These are phyloP conservation scores for Orchesella cincta DNA, from an alignment of 1,140 invertebrate species.

Conservation along the genomic window DNA sequence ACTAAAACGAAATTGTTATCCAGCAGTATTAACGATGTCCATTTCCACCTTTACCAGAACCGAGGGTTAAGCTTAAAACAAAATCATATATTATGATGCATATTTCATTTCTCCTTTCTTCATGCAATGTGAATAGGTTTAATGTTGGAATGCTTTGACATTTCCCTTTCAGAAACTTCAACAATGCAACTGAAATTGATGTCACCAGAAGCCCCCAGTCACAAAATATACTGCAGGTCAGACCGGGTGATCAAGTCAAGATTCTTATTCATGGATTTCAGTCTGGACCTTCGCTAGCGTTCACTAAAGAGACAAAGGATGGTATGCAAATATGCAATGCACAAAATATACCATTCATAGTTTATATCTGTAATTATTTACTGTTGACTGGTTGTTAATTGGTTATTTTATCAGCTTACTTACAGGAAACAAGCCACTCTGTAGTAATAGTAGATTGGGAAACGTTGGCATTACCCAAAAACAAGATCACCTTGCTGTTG, in stretches of 20 bases:
- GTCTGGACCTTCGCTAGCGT: neutral
- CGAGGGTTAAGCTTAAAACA: neutral
- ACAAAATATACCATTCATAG: neutral
- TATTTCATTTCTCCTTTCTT: too few relatives aligned
- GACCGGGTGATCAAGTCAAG: neutral
- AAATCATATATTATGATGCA: neutral
- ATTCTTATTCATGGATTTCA: conserved; percentile 14
- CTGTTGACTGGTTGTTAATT: neutral
- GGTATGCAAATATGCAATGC: neutral
- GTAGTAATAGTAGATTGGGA: conserved; percentile 63
- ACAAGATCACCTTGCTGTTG: neutral
- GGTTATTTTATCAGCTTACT: conserved; percentile 47
- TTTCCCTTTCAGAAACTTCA: neutral
- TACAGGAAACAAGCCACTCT: conserved; percentile 55
- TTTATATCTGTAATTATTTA: neutral
- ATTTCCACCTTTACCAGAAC: neutral
- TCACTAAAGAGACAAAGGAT: neutral
- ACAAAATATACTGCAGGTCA: neutral
- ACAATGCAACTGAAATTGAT: neutral
- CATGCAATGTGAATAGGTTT: too few relatives aligned
- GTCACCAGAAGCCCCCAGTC: neutral
- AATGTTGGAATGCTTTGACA: neutral
- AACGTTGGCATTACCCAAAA: conserved; percentile 53
- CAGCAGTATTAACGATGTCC: neutral
- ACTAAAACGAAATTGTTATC: neutral